These are phyloP conservation scores for Drosophila demipolita DNA, from an alignment of 2,888 invertebrate genomes.

Conservation along the genomic window DNA sequence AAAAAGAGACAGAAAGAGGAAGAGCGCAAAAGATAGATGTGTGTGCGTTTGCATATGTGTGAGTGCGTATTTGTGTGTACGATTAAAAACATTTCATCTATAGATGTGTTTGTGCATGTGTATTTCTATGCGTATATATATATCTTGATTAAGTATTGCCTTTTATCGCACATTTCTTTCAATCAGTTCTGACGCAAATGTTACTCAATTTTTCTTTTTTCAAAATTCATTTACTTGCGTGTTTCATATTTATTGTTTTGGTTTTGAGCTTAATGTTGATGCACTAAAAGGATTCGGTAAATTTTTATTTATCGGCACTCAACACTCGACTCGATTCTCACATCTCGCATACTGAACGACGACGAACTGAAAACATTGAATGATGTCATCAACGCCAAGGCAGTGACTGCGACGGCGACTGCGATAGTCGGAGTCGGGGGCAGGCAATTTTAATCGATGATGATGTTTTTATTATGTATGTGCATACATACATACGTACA, in stretches of 20 bases:
- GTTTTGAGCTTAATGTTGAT: slow-evolving; percentile 10
- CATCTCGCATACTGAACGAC: slow-evolving; percentile 38
- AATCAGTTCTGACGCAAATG: slow-evolving; percentile 56
- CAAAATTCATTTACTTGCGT: slow-evolving; percentile 10
- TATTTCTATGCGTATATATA: slow-evolving; percentile 21
- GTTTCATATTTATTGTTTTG: slow-evolving; percentile 45
- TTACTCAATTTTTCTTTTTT: slow-evolving; percentile 41
- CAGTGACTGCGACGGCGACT: slow-evolving; percentile 42
- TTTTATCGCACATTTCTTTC: slow-evolving; percentile 54
- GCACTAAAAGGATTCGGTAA: slow-evolving; percentile 28
- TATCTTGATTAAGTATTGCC: slow-evolving; percentile 63
- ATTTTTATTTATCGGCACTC: slow-evolving; percentile 38
- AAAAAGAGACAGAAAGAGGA: slow-evolving; percentile 23
- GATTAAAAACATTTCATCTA: slow-evolving; percentile 47
- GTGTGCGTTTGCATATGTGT: slow-evolving; percentile 17
- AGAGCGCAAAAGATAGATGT: slow-evolving; percentile 35
- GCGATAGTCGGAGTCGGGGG: slow-evolving; percentile 55
- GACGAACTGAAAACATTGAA: slow-evolving; percentile 62
- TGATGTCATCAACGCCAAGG: slow-evolving; percentile 73
- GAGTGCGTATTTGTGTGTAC: slow-evolving; percentile 32
- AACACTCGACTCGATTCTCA: slow-evolving; percentile 32
- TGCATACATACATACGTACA: slow-evolving; percentile 15
- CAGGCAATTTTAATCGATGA: slow-evolving; percentile 77
- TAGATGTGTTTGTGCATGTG: slow-evolving; percentile 11
- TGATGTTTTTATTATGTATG: slow-evolving; percentile 70